These are phyloP conservation scores for Halictus quadricinctus DNA, from an alignment of 2,888 invertebrate genomes.

Conservation along the genomic window DNA sequence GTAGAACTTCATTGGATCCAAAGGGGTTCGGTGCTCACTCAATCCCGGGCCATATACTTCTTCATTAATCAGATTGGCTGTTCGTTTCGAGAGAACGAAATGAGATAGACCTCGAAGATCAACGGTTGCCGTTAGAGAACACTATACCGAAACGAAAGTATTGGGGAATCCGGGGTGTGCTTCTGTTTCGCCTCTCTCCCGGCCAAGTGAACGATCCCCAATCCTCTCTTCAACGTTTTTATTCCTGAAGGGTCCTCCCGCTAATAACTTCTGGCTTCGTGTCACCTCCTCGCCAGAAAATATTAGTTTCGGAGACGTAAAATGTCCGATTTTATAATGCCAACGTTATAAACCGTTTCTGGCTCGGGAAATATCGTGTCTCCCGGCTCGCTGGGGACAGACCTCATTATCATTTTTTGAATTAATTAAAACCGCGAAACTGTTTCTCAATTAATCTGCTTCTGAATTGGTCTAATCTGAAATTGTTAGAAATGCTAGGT, in stretches of 20 bases:
- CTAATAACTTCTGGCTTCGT: background rate
- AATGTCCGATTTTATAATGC: constrained; percentile 1
- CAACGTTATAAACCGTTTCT: background rate
- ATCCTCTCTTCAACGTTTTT: background rate
- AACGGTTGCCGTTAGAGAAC: constrained; percentile 6
- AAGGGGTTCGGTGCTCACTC: background rate
- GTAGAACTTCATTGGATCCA: background rate
- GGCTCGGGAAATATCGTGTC: constrained; percentile 8
- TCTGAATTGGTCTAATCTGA: too few species aligned
- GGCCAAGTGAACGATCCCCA: background rate
- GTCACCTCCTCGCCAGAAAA: background rate
- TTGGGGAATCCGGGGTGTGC: background rate
- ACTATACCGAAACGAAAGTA: background rate
- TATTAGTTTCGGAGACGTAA: background rate
- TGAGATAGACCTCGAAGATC: constrained; percentile 13
- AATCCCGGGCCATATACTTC: background rate
- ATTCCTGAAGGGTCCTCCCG: constrained; percentile 2
- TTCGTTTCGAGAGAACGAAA: background rate
- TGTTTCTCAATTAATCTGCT: background rate
- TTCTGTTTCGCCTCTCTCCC: background rate
- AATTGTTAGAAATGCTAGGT: too few species aligned
- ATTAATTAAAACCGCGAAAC: background rate
- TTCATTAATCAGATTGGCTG: constrained; percentile 35
- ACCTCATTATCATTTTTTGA: background rate
- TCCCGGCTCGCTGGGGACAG: background rate